Conservation (phyloP, 2,113 vertebrate species). For the Ptychochromis oligacanthus region DNA sequence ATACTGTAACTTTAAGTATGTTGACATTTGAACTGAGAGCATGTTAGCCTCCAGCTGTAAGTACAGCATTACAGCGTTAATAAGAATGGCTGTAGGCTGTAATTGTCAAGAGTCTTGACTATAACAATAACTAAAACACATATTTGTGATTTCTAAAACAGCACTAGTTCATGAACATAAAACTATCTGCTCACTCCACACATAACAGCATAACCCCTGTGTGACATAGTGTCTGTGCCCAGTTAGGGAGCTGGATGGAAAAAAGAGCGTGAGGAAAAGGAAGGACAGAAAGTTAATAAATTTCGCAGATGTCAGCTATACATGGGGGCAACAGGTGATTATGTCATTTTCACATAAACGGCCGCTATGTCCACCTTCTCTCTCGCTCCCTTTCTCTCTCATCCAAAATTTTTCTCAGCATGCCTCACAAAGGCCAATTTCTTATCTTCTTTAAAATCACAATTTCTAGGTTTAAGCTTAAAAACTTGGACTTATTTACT, state of each 20-base stretch:
- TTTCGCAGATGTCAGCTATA: constrained; percentile 65
- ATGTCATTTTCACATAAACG: constrained; percentile 69
- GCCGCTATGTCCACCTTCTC: constrained; percentile 27
- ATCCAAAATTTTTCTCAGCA: neutral
- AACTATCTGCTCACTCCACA: constrained; percentile 20
- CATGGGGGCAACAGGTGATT: constrained; percentile 66
- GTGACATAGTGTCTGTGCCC: constrained; percentile 44
- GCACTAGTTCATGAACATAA: constrained; percentile 19
- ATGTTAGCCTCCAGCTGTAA: neutral
- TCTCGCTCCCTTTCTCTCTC: constrained; percentile 9
- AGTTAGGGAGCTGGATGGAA: constrained; percentile 30
- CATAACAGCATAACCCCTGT: neutral
- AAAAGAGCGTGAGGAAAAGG: constrained; percentile 10
- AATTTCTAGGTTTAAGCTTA: neutral
- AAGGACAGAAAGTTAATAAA: constrained; percentile 38
- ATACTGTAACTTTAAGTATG: no score
- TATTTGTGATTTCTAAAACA: neutral
- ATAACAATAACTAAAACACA: neutral
- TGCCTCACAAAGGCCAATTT: neutral
- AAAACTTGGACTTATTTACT: neutral
- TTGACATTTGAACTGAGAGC: neutral
- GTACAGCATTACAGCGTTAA: no score
- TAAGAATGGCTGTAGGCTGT: neutral
- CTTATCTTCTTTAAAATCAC: neutral
- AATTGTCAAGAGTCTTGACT: neutral